Percentiles rank a stretch among this genome's conserved stretches.
Conservation (phyloP, 2,113 vertebrate genomes). For the Tautogolabrus adspersus region DNA sequence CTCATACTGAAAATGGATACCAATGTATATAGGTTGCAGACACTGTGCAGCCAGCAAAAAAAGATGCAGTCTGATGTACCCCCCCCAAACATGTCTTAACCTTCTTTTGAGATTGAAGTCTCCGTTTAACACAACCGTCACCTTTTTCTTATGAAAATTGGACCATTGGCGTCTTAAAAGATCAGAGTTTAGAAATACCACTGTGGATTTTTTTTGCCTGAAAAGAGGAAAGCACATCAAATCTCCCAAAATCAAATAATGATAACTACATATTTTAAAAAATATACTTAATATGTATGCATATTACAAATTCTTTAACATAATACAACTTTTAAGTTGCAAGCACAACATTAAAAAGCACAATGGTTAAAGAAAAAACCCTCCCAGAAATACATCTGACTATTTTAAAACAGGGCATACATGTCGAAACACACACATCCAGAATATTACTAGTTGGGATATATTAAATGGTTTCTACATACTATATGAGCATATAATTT, state of each 20-base stretch:
- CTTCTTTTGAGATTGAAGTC: constrained; percentile 4
- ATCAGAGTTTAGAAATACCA: background rate
- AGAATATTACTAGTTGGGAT: background rate
- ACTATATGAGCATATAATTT: constrained; percentile 15
- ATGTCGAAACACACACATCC: background rate
- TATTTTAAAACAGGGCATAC: background rate
- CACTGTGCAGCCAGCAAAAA: background rate
- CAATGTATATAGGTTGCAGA: background rate
- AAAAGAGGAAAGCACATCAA: background rate
- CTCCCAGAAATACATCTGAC: background rate
- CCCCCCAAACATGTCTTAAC: background rate
- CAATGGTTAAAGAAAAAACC: background rate
- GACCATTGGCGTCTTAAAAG: background rate
- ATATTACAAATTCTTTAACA: background rate
- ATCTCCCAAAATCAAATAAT: background rate
- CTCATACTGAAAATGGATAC: background rate
- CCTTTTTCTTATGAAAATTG: constrained; percentile 2
- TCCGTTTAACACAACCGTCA: background rate
- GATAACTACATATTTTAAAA: no score
- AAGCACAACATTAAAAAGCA: constrained; percentile 8
- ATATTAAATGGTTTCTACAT: background rate
- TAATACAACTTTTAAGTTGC: background rate
- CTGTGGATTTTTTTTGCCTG: background rate
- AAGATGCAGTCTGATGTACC: no score
- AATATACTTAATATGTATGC: background rate